Percentiles rank a stretch among this genome's conserved stretches.
Evolutionary conservation across 2,113 vertebrate species (phyloP).

Genomic region (Clinocottus analis): DNA sequence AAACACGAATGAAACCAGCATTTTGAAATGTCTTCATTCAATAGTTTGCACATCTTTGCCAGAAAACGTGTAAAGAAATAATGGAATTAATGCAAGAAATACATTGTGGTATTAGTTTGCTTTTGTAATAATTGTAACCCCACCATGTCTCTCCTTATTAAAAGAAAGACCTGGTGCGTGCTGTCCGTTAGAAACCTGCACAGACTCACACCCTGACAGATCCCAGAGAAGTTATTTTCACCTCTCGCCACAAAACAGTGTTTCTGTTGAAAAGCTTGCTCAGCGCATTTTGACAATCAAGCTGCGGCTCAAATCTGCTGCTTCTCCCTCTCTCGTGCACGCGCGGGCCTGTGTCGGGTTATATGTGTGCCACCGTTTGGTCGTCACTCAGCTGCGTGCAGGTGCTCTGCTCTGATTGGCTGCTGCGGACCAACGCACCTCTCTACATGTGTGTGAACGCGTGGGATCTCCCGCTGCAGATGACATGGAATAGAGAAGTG

Average conservation of each 20-base stretch:
- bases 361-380: background rate
- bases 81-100: background rate
- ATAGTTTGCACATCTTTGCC: background rate
- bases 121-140: too few relatives aligned
- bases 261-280: constrained; percentile 35
- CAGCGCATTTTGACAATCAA: constrained; percentile 28
- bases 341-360: background rate
- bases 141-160: background rate
- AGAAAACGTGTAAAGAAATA: background rate
- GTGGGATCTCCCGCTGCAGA: background rate
- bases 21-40: background rate
- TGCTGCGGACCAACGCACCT: background rate
- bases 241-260: constrained; percentile 12
- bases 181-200: too few relatives aligned
- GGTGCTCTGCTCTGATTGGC: constrained; percentile 23
- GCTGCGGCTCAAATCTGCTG: background rate
- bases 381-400: background rate
- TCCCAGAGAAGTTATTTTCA: constrained; percentile 68
- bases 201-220: constrained; percentile 93
- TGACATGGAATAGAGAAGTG: background rate
- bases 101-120: background rate
- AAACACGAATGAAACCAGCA: background rate
- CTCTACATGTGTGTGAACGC: background rate
- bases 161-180: background rate
- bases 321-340: background rate